phyloP scores from a whole-genome alignment of 2,113 vertebrate species.

The Thunnus maccoyii region DNA sequence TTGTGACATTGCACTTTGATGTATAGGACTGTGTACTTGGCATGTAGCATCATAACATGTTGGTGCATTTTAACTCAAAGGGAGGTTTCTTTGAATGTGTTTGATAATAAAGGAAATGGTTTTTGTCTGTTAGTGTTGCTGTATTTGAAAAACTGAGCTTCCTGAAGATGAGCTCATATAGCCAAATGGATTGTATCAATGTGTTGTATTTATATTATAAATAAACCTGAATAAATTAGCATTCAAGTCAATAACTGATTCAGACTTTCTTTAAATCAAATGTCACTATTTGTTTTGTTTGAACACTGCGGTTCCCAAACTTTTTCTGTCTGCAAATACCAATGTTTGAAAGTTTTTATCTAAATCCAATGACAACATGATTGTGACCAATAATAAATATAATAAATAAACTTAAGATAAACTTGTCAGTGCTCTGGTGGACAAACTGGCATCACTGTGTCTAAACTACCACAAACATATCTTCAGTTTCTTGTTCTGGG shows the following conservation, averaged over 20 bases:
- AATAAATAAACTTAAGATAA: no score
- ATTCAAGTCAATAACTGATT: conserved; percentile 38
- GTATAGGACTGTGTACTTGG: conserved; percentile 86
- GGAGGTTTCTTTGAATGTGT: conserved; percentile 83
- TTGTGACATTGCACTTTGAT: conserved; percentile 92
- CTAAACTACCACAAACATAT: no score
- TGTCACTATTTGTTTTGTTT: conserved; percentile 33
- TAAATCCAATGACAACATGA: no score
- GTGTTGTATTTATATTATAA: conserved; percentile 86
- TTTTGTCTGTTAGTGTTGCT: conserved; percentile 79
- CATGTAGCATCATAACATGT: conserved; percentile 87
- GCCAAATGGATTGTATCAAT: conserved; percentile 81
- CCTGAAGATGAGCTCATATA: conserved; percentile 78
- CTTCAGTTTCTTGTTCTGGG: no score
- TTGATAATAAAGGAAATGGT: conserved; percentile 82
- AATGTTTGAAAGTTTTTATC: no score
- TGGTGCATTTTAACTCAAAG: conserved; percentile 81
- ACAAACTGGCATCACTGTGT: not conserved
- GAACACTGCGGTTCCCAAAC: not conserved
- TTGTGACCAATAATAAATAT: no score
- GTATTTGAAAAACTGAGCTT: conserved; percentile 80
- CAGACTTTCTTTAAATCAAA: conserved; percentile 21
- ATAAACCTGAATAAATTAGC: conserved; percentile 77
- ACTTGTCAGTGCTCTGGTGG: no score
- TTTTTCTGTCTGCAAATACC: not conserved